Evolutionary conservation across 2,113 vertebrate species (phyloP), one percentile per base, ranked within the genome.

Genomic region (Tautogolabrus adspersus): DNA sequence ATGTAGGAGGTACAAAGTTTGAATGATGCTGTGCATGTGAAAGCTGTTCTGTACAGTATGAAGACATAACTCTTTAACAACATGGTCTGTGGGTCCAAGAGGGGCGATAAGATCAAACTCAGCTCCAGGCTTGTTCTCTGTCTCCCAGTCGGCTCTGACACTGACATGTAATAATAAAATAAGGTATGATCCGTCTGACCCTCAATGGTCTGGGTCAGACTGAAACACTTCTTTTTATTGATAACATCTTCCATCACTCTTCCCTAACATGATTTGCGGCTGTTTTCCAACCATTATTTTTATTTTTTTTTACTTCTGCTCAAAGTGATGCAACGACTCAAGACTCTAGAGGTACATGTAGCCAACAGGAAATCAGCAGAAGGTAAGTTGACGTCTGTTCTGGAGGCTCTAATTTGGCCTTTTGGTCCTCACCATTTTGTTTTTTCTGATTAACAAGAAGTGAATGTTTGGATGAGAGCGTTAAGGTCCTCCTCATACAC

Each of bases 201-300:
- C 51, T 77, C 3, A 63, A 60, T 71, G 37, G 6, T 11, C 15
- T 19, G 57, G 22, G 61, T 59, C 70, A 74, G 23, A 75, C 59
- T 75, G 72, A 76, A 79, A 75, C 59, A 52, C 22, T 63, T 64
- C 70, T 23, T 75, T 58, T 68, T 30, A n/a, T 38, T 60, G 54
- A 81, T 56, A 75, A 19, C 57, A 78, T 75, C 69, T 52, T 34
- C 42, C 37, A 37, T 69, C 3, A 18, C 72, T 61, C 63, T 78
- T 62, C 47, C 56, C 11, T 37, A 44, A 34, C 19, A 60, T 38
- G 40, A 57, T 69, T 58, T 70, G 44, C 26, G 22, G 51, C 44
- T 55, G 57, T 69, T 75, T 66, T 68, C 68, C 30, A 70, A 21
- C n/a, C 34, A 6, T 15, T 26, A 2, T 15, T 2, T 46, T 15